phyloP scores from a whole-genome alignment of 2,797 vertebrate genomes.

The Carcharodon carcharias region DNA sequence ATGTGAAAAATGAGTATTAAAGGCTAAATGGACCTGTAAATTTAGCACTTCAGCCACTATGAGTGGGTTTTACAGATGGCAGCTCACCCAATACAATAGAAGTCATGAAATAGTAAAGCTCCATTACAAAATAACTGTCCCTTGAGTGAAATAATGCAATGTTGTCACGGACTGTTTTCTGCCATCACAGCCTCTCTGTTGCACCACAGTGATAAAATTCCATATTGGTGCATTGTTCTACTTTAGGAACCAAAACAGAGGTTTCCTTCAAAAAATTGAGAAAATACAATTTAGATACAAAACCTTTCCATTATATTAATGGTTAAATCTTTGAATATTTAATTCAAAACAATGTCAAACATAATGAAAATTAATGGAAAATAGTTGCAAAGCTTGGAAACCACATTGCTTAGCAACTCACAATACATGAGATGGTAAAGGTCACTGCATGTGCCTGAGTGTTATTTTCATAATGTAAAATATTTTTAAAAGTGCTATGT shows the following conservation, averaged over 20 bases:
- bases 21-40: background rate
- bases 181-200: background rate
- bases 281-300: background rate
- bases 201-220: background rate
- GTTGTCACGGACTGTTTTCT: background rate
- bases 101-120: background rate
- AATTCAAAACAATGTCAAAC: background rate
- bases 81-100: background rate
- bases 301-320: background rate
- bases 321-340: background rate
- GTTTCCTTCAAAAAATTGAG: background rate
- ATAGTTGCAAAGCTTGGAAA: background rate
- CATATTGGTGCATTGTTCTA: background rate
- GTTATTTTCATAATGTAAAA: background rate
- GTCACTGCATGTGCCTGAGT: background rate
- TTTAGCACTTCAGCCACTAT: background rate
- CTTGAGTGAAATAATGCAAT: background rate
- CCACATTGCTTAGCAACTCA: background rate
- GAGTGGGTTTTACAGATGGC: constrained; percentile 1
- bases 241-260: background rate
- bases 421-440: background rate
- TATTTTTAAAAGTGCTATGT: background rate
- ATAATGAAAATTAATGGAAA: background rate
- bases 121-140: background rate
- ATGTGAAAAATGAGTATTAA: constrained; percentile 7